A percentile compares a stretch with the other conserved stretches of the same genome.
phyloP scores from a whole-genome alignment of 1,140 invertebrate genomes.

The Apis cerana region DNA sequence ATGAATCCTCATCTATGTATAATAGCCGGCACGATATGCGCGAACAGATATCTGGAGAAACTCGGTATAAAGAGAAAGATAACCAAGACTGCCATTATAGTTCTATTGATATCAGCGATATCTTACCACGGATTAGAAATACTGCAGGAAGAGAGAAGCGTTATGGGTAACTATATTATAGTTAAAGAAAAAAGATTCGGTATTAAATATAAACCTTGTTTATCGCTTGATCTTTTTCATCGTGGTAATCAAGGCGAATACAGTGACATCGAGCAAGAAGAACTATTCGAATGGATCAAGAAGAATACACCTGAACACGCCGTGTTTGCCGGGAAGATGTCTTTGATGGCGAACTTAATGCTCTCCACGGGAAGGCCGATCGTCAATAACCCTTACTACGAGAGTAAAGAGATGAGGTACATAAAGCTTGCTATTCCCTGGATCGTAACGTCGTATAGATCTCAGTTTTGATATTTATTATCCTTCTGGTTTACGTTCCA shows the following conservation, averaged over 20 bases:
- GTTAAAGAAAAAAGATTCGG: background rate
- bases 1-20: slow-evolving; percentile 91
- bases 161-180: slow-evolving; percentile 67
- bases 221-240: background rate
- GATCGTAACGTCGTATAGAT: slow-evolving; percentile 4
- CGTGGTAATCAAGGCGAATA: slow-evolving; percentile 84
- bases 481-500: slow-evolving; percentile 70
- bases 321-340: slow-evolving; percentile 93
- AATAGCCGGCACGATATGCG: slow-evolving; percentile 84
- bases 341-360: slow-evolving; percentile 90
- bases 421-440: background rate
- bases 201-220: background rate
- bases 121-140: slow-evolving; percentile 73
- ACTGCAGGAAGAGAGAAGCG: slow-evolving; percentile 70
- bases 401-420: slow-evolving; percentile 86
- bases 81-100: slow-evolving; percentile 61
- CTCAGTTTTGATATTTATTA: slow-evolving; percentile 13
- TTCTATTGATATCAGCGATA: slow-evolving; percentile 73
- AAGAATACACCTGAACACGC: slow-evolving; percentile 82
- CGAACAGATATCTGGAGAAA: slow-evolving; percentile 75
- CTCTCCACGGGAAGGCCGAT: slow-evolving; percentile 88
- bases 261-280: slow-evolving; percentile 86
- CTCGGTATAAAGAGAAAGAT: slow-evolving; percentile 71
- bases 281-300: slow-evolving; percentile 89
- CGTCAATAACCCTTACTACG: slow-evolving; percentile 93